phyloP scores from a whole-genome alignment of 2,888 invertebrate genomes.

The Melipona beecheii region DNA sequence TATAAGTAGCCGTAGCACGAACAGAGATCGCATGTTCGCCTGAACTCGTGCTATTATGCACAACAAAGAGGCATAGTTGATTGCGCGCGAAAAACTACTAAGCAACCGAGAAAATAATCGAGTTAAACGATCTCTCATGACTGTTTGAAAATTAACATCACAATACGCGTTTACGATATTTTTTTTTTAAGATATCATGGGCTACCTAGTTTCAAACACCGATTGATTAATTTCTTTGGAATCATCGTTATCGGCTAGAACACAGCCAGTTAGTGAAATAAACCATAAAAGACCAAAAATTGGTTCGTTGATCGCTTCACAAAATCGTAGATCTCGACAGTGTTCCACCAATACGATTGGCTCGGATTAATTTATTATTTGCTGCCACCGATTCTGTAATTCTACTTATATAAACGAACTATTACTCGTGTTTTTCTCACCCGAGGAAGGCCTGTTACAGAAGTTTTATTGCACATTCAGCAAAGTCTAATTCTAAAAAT shows the following conservation, averaged over 20 bases:
- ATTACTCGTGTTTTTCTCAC: slow-evolving; percentile 52
- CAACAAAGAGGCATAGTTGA: slow-evolving; percentile 8
- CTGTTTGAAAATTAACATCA: not conserved
- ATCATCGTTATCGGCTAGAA: not conserved
- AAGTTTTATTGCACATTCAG: slow-evolving; percentile 76
- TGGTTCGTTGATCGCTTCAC: not conserved
- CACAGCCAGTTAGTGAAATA: not conserved
- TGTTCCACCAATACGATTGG: slow-evolving; percentile 5
- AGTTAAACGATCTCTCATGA: not conserved
- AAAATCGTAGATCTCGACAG: not conserved
- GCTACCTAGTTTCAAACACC: slow-evolving; percentile 35
- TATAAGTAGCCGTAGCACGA: slow-evolving; percentile 14
- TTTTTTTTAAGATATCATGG: not conserved
- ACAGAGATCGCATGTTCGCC: slow-evolving; percentile 6
- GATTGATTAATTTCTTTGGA: slow-evolving; percentile 13
- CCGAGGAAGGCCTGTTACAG: slow-evolving; percentile 52
- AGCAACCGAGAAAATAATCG: not conserved
- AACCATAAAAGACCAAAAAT: not conserved
- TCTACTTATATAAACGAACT: slow-evolving; percentile 50
- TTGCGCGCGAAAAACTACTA: not conserved
- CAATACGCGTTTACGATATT: not conserved
- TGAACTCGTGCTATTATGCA: slow-evolving; percentile 16
- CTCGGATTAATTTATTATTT: slow-evolving; percentile 29
- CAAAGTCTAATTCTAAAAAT: slow-evolving; percentile 60
- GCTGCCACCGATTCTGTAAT: slow-evolving; percentile 40